phyloP scores from a whole-genome alignment of 1,140 invertebrate genomes.

The Andricus grossulariae region DNA sequence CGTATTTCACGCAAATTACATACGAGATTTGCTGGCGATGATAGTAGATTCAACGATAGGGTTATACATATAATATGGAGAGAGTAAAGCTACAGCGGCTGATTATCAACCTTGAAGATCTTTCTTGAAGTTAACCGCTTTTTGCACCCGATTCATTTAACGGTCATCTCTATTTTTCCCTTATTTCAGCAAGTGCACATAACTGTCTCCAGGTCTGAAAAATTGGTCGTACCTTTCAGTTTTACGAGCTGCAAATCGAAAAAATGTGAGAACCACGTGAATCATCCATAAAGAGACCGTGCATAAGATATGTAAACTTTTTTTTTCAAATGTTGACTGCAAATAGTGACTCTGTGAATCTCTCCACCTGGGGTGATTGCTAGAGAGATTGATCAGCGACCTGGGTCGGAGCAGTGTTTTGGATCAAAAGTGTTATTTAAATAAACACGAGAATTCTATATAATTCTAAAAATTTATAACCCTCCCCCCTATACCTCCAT shows the following conservation, averaged over 20 bases:
- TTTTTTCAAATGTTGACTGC: no score
- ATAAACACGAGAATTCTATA: no score
- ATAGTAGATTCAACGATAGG: conserved; percentile 17
- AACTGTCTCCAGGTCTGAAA: conserved; percentile 11
- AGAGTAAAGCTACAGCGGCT: conserved; percentile 17
- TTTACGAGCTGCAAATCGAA: background rate
- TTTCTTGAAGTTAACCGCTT: conserved; percentile 31
- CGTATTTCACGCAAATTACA: conserved; percentile 31
- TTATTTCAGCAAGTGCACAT: conserved; percentile 21
- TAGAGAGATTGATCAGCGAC: no score
- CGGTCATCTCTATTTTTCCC: conserved; percentile 30
- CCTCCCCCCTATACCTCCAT: no score
- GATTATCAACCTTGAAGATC: conserved; percentile 19
- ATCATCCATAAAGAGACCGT: background rate
- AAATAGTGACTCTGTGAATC: no score
- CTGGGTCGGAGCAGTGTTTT: no score
- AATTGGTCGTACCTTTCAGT: background rate
- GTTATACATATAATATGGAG: conserved; percentile 30
- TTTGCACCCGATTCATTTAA: conserved; percentile 30
- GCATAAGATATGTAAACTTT: no score
- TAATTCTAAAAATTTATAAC: no score
- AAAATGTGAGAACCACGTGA: background rate
- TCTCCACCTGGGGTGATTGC: no score
- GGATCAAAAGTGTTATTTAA: no score
- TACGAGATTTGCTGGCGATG: conserved; percentile 18